A percentile compares a stretch with the other conserved stretches of the same genome.
phyloP scores from a whole-genome alignment of 1,140 invertebrate genomes.

The Bilobella aurantiaca region DNA sequence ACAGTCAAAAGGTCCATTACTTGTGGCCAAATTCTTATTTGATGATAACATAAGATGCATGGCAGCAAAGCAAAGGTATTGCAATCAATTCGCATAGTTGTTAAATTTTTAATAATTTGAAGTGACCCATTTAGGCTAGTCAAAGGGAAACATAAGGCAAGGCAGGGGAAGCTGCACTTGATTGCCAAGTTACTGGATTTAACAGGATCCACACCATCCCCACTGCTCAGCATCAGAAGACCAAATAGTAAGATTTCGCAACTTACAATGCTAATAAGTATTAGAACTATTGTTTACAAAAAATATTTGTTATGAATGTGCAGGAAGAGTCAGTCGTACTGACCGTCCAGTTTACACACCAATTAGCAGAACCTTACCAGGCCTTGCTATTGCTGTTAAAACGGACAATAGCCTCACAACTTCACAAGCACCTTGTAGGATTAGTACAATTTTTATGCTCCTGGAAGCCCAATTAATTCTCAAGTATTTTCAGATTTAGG shows the following conservation, averaged over 20 bases:
- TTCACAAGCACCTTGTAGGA: too few relatives aligned
- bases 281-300: background rate
- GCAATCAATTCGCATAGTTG: constrained; percentile 15
- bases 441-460: too few relatives aligned
- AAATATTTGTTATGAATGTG: background rate
- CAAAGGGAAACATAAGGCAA: constrained; percentile 83
- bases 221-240: constrained; percentile 22
- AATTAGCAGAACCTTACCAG: constrained; percentile 25
- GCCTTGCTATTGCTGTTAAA: constrained; percentile 29
- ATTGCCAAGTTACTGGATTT: constrained; percentile 86
- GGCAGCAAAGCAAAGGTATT: constrained; percentile 80
- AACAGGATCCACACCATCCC: constrained; percentile 22
- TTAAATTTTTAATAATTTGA: constrained; percentile 6
- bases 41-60: constrained; percentile 98
- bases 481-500: background rate
- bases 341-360: constrained; percentile 26
- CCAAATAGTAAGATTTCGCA: constrained; percentile 10
- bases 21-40: constrained; percentile 89
- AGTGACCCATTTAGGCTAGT: constrained; percentile 49
- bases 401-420: too few relatives aligned
- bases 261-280: too few relatives aligned
- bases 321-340: constrained; percentile 11
- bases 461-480: background rate
- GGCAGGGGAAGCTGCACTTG: constrained; percentile 89
- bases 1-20: constrained; percentile 59